Conservation (phyloP, 92 coral and sea anemone genomes). For the Zoanthus sansibaricus region DNA sequence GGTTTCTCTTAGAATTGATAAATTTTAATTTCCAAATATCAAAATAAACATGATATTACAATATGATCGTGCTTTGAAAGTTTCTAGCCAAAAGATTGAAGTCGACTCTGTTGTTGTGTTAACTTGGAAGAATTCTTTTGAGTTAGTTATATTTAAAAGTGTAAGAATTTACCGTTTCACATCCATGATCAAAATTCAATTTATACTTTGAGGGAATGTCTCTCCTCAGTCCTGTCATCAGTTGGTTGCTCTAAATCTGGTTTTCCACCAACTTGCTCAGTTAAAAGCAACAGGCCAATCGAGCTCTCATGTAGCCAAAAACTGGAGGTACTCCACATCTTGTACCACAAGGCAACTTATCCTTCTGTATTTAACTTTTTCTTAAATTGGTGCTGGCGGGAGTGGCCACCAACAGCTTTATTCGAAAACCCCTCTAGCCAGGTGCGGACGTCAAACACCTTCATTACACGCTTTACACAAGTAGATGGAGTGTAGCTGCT, state of each 20-base stretch:
- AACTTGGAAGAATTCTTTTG: too few relatives aligned
- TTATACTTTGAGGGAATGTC: not conserved
- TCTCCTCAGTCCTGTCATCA: too few relatives aligned
- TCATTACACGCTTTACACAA: not conserved
- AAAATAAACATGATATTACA: too few relatives aligned
- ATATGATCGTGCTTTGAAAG: too few relatives aligned
- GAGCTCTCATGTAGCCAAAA: not conserved
- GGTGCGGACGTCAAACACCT: not conserved
- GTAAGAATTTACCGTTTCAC: not conserved
- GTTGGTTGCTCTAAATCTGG: not conserved
- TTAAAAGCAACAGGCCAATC: not conserved
- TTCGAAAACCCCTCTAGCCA: not conserved
- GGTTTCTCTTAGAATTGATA: too few relatives aligned
- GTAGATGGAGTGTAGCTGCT: not conserved
- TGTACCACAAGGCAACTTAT: not conserved
- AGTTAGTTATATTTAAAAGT: too few relatives aligned
- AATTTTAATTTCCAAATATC: too few relatives aligned
- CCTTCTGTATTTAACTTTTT: not conserved
- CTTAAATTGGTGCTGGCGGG: slow-evolving; percentile 14
- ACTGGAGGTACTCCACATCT: not conserved
- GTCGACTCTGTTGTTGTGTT: too few relatives aligned
- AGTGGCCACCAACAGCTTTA: not conserved
- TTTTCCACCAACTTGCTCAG: not conserved
- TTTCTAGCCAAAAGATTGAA: too few relatives aligned
- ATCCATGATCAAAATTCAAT: not conserved